Conservation (phyloP, 2,888 invertebrate species). For the Eutolmus rufibarbis region DNA sequence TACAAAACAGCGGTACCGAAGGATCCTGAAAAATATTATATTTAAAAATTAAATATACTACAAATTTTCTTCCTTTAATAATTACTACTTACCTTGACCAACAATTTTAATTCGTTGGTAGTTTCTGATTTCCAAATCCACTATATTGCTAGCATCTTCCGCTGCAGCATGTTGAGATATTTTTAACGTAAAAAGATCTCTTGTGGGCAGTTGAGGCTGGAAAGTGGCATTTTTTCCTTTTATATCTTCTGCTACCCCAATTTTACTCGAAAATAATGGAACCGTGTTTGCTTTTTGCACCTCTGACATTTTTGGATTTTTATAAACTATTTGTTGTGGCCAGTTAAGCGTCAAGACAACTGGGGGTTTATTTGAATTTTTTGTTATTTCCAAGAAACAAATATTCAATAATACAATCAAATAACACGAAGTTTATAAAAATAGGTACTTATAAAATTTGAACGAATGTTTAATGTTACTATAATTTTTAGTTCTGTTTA, state of each 20-base stretch:
- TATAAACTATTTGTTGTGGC: not conserved
- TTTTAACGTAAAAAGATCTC: not conserved
- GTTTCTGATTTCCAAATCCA: constrained; percentile 56
- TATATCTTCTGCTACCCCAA: constrained; percentile 51
- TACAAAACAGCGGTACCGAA: constrained; percentile 77
- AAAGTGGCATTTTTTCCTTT: not conserved
- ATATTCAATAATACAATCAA: too few relatives aligned
- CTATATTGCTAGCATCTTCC: constrained; percentile 48
- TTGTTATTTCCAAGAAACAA: too few relatives aligned
- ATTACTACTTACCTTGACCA: constrained; percentile 55
- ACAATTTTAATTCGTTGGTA: constrained; percentile 60
- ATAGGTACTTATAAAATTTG: too few relatives aligned
- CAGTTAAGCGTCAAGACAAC: not conserved
- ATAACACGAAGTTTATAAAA: too few relatives aligned
- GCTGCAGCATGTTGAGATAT: not conserved
- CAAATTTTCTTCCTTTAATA: not conserved
- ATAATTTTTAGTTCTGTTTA: too few relatives aligned
- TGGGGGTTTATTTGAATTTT: not conserved
- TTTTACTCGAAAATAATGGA: constrained; percentile 59
- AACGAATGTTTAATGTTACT: too few relatives aligned
- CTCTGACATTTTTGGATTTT: not conserved
- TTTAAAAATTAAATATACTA: not conserved
- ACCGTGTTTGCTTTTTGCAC: constrained; percentile 59
- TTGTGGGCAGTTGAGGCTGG: not conserved
- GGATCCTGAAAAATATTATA: constrained; percentile 62